Evolutionary conservation across 2,113 vertebrate genomes (phyloP).

Genomic region (Larimichthys polyactis): DNA sequence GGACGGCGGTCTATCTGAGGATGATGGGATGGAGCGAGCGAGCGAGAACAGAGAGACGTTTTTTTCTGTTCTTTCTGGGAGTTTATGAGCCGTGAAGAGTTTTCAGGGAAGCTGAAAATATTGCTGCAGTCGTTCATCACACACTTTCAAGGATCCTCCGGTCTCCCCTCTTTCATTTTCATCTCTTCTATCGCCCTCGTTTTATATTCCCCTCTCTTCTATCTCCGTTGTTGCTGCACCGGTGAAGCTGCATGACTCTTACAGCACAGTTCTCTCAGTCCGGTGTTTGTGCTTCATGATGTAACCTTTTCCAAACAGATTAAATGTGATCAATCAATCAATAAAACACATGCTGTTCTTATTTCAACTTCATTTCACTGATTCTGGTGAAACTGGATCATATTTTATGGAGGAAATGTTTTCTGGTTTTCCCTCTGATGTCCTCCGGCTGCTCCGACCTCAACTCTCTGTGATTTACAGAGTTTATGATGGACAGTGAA

Average conservation of each 20-base stretch:
- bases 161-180: slow-evolving; percentile 21
- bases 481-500: too few species aligned
- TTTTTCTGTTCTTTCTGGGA: slow-evolving; percentile 42
- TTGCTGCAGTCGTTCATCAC: slow-evolving; percentile 61
- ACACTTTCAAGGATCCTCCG: slow-evolving; percentile 54
- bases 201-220: background rate
- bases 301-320: background rate
- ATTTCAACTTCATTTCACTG: too few species aligned
- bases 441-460: too few species aligned
- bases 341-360: too few species aligned
- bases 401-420: too few species aligned
- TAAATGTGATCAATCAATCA: background rate
- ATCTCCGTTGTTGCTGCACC: background rate
- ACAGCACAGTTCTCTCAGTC: background rate
- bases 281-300: background rate
- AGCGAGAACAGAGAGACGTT: slow-evolving; percentile 42
- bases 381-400: too few species aligned
- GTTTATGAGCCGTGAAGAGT: slow-evolving; percentile 65
- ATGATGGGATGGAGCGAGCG: slow-evolving; percentile 38
- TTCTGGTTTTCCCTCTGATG: too few species aligned
- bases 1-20: slow-evolving; percentile 16
- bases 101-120: slow-evolving; percentile 51
- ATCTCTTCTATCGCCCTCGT: background rate
- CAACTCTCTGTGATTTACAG: too few species aligned
- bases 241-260: too few species aligned